phyloP scores from a whole-genome alignment of 2,888 invertebrate species.

The Nomada goodeniana region DNA sequence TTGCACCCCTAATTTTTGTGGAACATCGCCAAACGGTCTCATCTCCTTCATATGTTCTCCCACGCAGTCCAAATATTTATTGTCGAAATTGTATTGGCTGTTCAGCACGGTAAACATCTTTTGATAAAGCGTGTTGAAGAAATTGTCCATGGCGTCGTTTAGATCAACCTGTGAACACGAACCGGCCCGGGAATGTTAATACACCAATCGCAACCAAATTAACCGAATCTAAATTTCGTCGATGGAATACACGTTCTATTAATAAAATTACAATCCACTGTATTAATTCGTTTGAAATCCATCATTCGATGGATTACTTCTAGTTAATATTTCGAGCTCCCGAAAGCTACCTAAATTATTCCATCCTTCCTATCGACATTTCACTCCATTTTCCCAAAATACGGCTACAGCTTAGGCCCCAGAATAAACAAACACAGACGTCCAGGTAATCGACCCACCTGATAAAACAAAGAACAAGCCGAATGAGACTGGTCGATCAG shows the following conservation, averaged over 20 bases:
- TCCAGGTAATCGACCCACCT: slow-evolving; percentile 12
- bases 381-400: neutral
- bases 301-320: no score
- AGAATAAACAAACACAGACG: neutral
- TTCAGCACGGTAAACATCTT: slow-evolving; percentile 98
- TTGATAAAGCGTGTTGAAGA: slow-evolving; percentile 96
- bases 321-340: no score
- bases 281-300: no score
- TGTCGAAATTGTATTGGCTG: slow-evolving; percentile 95
- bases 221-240: neutral
- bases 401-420: neutral
- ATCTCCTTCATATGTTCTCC: slow-evolving; percentile 96
- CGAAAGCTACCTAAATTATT: no score
- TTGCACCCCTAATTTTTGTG: slow-evolving; percentile 95
- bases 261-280: no score
- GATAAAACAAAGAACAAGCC: slow-evolving; percentile 10
- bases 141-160: slow-evolving; percentile 94
- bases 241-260: no score
- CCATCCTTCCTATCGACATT: no score
- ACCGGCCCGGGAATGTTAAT: neutral
- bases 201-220: neutral
- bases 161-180: slow-evolving; percentile 89
- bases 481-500: neutral
- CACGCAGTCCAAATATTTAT: slow-evolving; percentile 94
- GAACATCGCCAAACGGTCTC: slow-evolving; percentile 97